A percentile compares a stretch with the other conserved stretches of the same genome.
phyloP scores from a whole-genome alignment of 2,113 vertebrate species.

The Phalacrocorax brasilianus region DNA sequence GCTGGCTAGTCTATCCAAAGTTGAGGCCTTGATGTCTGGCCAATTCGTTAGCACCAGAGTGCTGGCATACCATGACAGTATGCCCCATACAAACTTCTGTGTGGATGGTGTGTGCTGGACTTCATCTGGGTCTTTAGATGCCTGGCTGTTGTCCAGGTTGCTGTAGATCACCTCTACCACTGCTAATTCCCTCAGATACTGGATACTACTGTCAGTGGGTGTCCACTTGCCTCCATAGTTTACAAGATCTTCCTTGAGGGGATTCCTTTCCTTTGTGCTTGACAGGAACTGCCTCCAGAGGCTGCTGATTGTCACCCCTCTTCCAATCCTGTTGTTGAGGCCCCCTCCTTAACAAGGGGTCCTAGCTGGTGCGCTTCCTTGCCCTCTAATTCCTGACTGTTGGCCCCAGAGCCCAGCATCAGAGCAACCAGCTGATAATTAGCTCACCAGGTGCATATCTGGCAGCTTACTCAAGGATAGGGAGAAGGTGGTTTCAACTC shows the following conservation, averaged over 20 bases:
- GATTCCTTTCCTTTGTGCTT: neutral
- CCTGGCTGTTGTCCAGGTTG: neutral
- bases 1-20: neutral
- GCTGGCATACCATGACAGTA: rapidly evolving
- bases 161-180: neutral
- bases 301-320: neutral
- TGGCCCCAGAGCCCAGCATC: neutral
- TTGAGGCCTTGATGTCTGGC: neutral
- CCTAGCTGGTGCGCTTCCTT: neutral
- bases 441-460: neutral
- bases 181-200: neutral
- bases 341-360: neutral
- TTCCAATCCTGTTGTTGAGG: neutral
- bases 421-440: neutral
- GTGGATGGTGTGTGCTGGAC: neutral
- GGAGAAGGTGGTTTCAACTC: neutral
- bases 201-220: neutral
- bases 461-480: neutral
- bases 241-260: neutral
- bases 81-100: neutral
- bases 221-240: neutral
- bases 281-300: neutral
- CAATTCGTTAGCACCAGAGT: neutral
- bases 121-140: neutral
- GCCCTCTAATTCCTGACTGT: neutral